Evolutionary conservation across 2,888 invertebrate genomes (phyloP).

Genomic region (Aphidius colemani): DNA sequence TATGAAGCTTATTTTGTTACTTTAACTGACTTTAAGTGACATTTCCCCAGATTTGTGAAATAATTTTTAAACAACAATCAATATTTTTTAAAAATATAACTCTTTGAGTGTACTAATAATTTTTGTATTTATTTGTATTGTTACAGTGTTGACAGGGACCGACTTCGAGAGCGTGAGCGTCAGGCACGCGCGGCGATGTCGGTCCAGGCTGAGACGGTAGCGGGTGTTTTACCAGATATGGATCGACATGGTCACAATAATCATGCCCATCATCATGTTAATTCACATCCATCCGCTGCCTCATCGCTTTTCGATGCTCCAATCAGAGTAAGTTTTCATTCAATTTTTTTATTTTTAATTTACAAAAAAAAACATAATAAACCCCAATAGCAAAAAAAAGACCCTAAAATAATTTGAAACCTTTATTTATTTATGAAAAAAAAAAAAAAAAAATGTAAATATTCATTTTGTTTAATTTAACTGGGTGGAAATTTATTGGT

Average conservation of each 20-base stretch:
- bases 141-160: slow-evolving; percentile 70
- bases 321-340: slow-evolving; percentile 49
- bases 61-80: too few species aligned
- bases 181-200: slow-evolving; percentile 78
- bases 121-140: slow-evolving; percentile 24
- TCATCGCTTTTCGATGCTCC: slow-evolving; percentile 52
- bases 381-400: background rate
- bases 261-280: slow-evolving; percentile 49
- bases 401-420: slow-evolving; percentile 1
- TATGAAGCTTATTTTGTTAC: background rate
- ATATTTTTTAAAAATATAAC: too few species aligned
- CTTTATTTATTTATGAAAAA: background rate
- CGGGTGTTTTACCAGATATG: slow-evolving; percentile 71
- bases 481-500: too few species aligned
- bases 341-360: too few species aligned
- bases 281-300: slow-evolving; percentile 44
- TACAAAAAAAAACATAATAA: too few species aligned
- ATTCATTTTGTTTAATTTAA: too few species aligned
- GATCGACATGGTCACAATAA: slow-evolving; percentile 62
- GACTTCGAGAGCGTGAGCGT: slow-evolving; percentile 77
- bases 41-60: too few species aligned
- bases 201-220: slow-evolving; percentile 66
- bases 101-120: background rate
- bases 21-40: too few species aligned
- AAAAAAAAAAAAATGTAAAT: too few species aligned